Evolutionary conservation across 2,888 invertebrate genomes (phyloP).

Genomic region (Invenusta paracnida): DNA sequence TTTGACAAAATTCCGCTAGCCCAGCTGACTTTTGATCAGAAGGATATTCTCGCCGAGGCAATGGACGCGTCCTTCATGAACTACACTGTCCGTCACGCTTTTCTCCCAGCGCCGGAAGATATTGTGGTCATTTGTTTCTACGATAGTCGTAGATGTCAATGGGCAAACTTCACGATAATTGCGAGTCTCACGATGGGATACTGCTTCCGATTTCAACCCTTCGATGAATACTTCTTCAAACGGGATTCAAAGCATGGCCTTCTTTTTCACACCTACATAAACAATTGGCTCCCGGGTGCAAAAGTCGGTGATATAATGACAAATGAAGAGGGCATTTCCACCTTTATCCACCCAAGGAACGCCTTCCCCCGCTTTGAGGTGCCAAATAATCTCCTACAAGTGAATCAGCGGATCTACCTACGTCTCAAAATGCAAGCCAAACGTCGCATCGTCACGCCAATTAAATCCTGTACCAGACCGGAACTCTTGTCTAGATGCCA

Average conservation of each 20-base stretch:
- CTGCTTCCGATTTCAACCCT: background rate
- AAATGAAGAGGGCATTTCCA: background rate
- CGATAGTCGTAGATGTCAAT: background rate
- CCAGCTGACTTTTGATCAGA: background rate
- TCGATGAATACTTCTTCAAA: background rate
- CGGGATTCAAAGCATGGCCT: background rate
- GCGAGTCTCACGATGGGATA: background rate
- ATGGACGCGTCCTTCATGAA: background rate
- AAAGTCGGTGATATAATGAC: background rate
- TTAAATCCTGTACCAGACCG: background rate
- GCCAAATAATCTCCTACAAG: background rate
- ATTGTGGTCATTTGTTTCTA: background rate
- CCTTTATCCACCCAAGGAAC: background rate
- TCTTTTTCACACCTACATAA: background rate
- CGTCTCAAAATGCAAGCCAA: background rate
- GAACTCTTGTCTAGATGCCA: background rate
- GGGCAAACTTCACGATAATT: background rate
- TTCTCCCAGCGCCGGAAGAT: background rate
- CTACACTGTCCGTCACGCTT: background rate
- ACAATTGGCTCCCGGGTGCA: background rate
- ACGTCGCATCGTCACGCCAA: background rate
- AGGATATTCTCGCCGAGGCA: background rate
- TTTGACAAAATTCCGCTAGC: background rate
- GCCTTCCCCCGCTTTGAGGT: background rate
- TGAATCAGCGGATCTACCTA: background rate